Evolutionary conservation across 2,113 vertebrate genomes (phyloP).

Genomic region (Microtus montanus): DNA sequence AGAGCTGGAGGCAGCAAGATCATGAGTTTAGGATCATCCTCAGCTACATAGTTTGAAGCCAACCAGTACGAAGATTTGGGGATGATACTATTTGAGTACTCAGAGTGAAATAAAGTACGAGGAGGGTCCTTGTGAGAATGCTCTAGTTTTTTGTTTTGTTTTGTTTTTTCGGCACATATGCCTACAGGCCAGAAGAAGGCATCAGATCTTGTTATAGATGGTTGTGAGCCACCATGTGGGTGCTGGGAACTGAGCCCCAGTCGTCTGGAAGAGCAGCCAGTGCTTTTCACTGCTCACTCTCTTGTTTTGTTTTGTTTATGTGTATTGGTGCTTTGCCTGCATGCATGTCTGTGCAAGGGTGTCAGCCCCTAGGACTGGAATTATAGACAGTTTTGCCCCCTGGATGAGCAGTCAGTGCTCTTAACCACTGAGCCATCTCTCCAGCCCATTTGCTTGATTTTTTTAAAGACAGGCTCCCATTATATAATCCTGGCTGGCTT

Average conservation of each 20-base stretch:
- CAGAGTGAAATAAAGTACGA: not conserved
- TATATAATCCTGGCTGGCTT: not conserved
- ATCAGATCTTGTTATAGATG: no score
- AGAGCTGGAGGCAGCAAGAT: not conserved
- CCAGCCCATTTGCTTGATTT: no score
- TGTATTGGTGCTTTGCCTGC: not conserved
- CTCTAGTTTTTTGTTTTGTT: not conserved
- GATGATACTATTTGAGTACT: not conserved
- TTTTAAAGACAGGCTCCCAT: not conserved
- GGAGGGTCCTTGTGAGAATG: not conserved
- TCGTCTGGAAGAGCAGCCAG: no score
- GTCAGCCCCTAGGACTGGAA: not conserved
- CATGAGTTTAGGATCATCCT: not conserved
- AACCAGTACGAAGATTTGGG: not conserved
- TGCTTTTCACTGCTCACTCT: no score
- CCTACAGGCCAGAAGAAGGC: no score
- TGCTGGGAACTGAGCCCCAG: no score
- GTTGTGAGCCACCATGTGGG: no score
- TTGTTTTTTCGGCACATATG: no score
- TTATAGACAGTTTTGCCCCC: no score
- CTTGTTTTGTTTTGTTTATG: not conserved
- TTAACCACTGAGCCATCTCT: no score
- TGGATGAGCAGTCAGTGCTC: no score
- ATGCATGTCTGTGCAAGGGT: not conserved
- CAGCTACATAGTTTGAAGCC: not conserved